These are phyloP conservation scores for Yponomeuta cagnagella DNA, from an alignment of 2,888 invertebrate species.

Conservation along the genomic window DNA sequence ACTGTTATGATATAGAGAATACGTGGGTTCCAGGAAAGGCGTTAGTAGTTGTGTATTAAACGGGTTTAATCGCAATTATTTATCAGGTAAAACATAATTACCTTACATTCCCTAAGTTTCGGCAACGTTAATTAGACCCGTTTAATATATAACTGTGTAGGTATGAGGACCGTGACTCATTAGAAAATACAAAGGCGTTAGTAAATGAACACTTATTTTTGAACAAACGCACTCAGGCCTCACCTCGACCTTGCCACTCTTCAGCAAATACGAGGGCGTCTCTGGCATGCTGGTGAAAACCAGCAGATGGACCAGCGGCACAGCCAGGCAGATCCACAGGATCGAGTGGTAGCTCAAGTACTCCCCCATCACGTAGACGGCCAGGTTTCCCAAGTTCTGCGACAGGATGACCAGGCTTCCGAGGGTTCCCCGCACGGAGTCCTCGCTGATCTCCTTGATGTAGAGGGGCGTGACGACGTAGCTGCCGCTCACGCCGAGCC, in stretches of 20 bases:
- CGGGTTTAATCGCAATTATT: too few relatives aligned
- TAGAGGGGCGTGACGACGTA: slow-evolving; percentile 66
- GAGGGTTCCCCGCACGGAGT: slow-evolving; percentile 56
- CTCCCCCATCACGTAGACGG: slow-evolving; percentile 59
- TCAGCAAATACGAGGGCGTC: slow-evolving; percentile 60
- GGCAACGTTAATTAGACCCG: too few relatives aligned
- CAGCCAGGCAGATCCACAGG: slow-evolving; percentile 57
- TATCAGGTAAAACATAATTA: too few relatives aligned
- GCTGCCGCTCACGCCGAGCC: slow-evolving; percentile 58
- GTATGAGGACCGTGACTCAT: too few relatives aligned
- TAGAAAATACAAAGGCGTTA: too few relatives aligned
- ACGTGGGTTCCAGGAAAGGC: too few relatives aligned
- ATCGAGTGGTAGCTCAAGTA: slow-evolving; percentile 56
- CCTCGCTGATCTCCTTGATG: slow-evolving; percentile 67
- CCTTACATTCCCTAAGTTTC: too few relatives aligned
- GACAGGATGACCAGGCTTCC: slow-evolving; percentile 61
- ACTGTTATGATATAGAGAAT: too few relatives aligned
- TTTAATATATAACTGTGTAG: too few relatives aligned
- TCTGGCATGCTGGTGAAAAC: slow-evolving; percentile 63
- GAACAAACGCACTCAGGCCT: slow-evolving; percentile 19
- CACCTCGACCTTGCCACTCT: slow-evolving; percentile 62
- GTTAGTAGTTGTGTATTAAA: too few relatives aligned
- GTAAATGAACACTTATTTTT: too few relatives aligned
- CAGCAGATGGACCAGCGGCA: slow-evolving; percentile 56
- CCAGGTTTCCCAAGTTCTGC: slow-evolving; percentile 59